phyloP scores from a whole-genome alignment of 2,113 vertebrate species.

The Herpailurus yagouaroundi region DNA sequence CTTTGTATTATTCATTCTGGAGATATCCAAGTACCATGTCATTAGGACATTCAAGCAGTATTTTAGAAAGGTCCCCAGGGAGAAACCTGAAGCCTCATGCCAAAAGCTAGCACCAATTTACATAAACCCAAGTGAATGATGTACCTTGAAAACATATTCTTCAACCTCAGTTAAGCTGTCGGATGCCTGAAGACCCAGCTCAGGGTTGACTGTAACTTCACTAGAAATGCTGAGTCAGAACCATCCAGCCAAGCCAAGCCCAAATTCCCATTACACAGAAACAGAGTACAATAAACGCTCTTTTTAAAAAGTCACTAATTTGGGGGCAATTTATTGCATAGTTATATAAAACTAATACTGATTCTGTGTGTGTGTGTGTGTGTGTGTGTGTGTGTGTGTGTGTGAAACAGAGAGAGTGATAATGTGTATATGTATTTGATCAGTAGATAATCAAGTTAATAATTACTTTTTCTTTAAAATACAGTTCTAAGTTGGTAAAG shows the following conservation, averaged over 20 bases:
- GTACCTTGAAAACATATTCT: neutral
- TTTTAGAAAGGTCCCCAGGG: neutral
- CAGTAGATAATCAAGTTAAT: neutral
- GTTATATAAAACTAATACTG: neutral
- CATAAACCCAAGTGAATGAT: neutral
- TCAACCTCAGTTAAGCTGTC: neutral
- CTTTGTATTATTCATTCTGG: neutral
- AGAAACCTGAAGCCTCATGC: neutral
- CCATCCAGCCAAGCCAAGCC: neutral
- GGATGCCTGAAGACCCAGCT: neutral
- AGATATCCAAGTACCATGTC: neutral
- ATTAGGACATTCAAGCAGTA: neutral
- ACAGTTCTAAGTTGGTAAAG: neutral
- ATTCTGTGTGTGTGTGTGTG: neutral
- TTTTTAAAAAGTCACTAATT: neutral
- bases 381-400: neutral
- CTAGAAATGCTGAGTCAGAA: neutral
- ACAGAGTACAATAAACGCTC: neutral
- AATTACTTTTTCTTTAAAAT: neutral
- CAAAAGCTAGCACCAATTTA: neutral
- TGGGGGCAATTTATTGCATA: neutral
- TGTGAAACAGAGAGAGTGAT: neutral
- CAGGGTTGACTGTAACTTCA: neutral
- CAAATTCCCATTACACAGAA: neutral
- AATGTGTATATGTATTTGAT: neutral